Evolutionary conservation across 2,888 invertebrate species (phyloP).

Genomic region (Enchytraeus crypticus): DNA sequence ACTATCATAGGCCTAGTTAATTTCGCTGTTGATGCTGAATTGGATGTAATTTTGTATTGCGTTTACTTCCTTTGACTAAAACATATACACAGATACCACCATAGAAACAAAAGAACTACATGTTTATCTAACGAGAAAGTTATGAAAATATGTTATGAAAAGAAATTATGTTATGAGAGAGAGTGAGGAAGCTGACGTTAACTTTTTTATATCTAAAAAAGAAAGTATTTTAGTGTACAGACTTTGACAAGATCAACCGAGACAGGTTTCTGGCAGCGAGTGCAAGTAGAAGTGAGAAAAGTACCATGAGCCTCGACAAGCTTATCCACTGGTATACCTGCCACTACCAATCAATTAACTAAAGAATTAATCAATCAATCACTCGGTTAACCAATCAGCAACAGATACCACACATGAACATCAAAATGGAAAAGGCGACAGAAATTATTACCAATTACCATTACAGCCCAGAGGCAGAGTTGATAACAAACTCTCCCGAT

Average conservation of each 20-base stretch:
- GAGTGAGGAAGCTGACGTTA: neutral
- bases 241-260: slow-evolving; percentile 16
- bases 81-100: too few relatives aligned
- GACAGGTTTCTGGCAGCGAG: slow-evolving; percentile 11
- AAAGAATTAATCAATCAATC: neutral
- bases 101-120: too few relatives aligned
- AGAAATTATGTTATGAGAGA: neutral
- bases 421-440: neutral
- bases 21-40: too few relatives aligned
- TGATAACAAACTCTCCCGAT: too few relatives aligned
- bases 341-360: slow-evolving; percentile 13
- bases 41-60: too few relatives aligned
- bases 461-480: too few relatives aligned
- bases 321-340: slow-evolving; percentile 25
- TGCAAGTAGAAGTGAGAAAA: slow-evolving; percentile 21
- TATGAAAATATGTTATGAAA: too few relatives aligned
- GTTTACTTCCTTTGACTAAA: too few relatives aligned
- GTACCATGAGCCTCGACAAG: slow-evolving; percentile 28
- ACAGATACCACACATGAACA: too few relatives aligned
- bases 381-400: neutral
- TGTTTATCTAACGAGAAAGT: too few relatives aligned
- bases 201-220: neutral
- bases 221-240: neutral
- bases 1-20: too few relatives aligned
- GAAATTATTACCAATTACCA: too few relatives aligned